phyloP scores from a whole-genome alignment of 2,113 vertebrate species.

The Gorsachius goisagi region DNA sequence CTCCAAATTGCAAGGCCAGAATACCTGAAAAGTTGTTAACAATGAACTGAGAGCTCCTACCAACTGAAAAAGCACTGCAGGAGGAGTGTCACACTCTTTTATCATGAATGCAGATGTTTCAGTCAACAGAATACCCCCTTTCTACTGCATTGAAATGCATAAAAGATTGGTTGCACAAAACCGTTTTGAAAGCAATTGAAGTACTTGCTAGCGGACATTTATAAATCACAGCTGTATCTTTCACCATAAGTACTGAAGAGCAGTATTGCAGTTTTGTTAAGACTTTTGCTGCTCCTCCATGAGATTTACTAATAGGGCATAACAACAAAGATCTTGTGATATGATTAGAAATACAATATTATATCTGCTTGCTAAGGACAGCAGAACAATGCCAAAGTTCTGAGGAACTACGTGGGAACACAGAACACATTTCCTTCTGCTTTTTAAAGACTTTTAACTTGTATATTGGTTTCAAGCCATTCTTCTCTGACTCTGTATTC shows the following conservation, averaged over 20 bases:
- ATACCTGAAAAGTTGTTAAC: neutral
- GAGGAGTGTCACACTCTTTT: neutral
- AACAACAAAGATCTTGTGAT: neutral
- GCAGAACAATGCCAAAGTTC: neutral
- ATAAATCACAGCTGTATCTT: neutral
- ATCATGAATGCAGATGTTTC: neutral
- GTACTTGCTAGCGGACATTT: neutral
- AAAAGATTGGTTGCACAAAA: neutral
- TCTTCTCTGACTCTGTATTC: neutral
- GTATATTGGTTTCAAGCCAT: neutral
- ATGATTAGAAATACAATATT: neutral
- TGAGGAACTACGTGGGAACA: neutral
- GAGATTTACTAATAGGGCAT: neutral
- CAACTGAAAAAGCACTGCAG: neutral
- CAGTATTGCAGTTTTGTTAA: neutral
- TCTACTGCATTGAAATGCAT: neutral
- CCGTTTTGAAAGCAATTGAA: neutral
- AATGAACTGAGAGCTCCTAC: neutral
- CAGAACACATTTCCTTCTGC: neutral
- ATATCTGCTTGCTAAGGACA: neutral
- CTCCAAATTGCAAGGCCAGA: neutral
- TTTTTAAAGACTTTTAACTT: neutral
- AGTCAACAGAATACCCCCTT: neutral
- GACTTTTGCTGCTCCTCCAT: neutral
- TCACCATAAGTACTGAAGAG: neutral